Evolutionary conservation across 2,888 invertebrate genomes (phyloP).

Genomic region (Gandaritis pyraliata): DNA sequence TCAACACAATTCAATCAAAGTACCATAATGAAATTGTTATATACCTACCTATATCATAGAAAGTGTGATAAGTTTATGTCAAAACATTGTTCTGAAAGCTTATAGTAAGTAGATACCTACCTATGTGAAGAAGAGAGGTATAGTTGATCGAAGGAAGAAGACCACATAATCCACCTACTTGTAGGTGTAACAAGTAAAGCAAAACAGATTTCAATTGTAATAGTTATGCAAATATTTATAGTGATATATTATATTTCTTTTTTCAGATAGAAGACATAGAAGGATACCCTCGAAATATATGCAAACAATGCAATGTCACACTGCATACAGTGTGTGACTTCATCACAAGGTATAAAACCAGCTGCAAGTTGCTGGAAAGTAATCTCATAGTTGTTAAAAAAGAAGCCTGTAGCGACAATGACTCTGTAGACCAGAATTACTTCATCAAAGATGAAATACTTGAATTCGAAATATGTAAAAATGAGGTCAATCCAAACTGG

Average conservation of each 20-base stretch:
- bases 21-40: too few relatives aligned
- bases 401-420: constrained; percentile 49
- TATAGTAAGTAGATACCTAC: too few relatives aligned
- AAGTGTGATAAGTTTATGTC: too few relatives aligned
- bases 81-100: too few relatives aligned
- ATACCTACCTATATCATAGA: too few relatives aligned
- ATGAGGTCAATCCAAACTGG: constrained; percentile 45
- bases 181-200: too few relatives aligned
- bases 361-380: constrained; percentile 59
- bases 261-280: constrained; percentile 68
- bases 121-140: too few relatives aligned
- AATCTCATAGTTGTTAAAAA: constrained; percentile 57
- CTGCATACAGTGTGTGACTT: constrained; percentile 62
- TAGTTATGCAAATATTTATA: background rate
- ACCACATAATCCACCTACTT: too few relatives aligned
- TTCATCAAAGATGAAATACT: constrained; percentile 35
- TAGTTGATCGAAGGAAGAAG: too few relatives aligned
- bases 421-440: constrained; percentile 31
- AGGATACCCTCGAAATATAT: constrained; percentile 71
- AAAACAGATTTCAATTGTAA: too few relatives aligned
- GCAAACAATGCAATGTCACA: constrained; percentile 59
- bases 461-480: constrained; percentile 53
- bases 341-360: constrained; percentile 64
- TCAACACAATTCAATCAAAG: too few relatives aligned
- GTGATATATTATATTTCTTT: background rate